phyloP scores from a whole-genome alignment of 2,113 vertebrate genomes.

The Burhinus bistriatus region DNA sequence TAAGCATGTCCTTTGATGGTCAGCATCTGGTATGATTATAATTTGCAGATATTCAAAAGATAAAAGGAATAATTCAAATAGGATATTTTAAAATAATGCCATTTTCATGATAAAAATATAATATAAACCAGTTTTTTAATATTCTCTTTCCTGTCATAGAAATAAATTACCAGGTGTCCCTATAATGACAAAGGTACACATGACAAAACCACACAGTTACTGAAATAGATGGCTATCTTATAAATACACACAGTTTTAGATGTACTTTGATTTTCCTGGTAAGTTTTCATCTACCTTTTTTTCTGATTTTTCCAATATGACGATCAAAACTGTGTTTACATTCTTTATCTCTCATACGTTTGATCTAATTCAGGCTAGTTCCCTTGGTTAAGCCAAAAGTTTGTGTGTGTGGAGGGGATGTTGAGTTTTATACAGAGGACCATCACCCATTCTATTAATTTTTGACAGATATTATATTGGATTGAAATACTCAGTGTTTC shows the following conservation, averaged over 20 bases:
- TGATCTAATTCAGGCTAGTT: background rate
- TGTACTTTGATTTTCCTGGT: background rate
- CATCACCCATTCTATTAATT: background rate
- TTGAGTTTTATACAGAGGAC: background rate
- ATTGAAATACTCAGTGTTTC: background rate
- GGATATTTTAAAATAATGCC: background rate
- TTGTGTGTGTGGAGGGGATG: accelerated
- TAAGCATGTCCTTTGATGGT: background rate
- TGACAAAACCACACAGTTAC: background rate
- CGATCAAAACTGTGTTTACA: background rate
- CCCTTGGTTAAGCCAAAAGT: background rate
- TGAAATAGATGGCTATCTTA: background rate
- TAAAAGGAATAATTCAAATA: background rate
- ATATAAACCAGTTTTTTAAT: background rate
- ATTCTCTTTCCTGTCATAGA: background rate
- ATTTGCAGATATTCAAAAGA: background rate
- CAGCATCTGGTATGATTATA: background rate
- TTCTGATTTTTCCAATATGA: background rate
- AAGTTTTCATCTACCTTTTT: background rate
- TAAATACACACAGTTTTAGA: background rate
- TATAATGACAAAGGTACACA: background rate
- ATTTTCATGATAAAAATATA: background rate
- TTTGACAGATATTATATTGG: background rate
- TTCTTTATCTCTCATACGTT: background rate
- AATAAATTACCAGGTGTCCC: background rate